Base-by-base conservation (phyloP, 1,140 invertebrate genomes). In the Rhopalosiphum maidis region DNA sequence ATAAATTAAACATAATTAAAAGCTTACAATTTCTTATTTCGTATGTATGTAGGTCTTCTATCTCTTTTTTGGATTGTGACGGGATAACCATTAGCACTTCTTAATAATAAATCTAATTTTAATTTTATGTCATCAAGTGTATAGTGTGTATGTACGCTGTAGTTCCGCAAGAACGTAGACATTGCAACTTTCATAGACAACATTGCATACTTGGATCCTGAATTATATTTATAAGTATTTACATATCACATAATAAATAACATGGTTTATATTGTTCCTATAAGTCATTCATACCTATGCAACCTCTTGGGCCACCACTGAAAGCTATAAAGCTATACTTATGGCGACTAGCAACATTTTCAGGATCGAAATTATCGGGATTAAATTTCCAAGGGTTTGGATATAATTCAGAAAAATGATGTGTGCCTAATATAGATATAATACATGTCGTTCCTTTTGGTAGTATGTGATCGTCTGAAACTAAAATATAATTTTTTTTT, bases 331-430 rank as follows among this genome's bases (percentile, higher is more conserved):
- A 96, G 25, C 95, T 91, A 46, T 93, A 95, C 41, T 86, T 95
- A 90, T 94, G 94, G 93, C 95, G 94, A 90, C 95, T 94, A 18
- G 94, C 91, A 15, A 94, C 93, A 77, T 96, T 95, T 94, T 96
- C 96, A 2, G 95, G 95, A 25, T 95, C 93, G 94, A 97, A 96
- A 93, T 96, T 94, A 11, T 96, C 96, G 0, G 96, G 96, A 94
- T 96, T 95, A 94, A 96, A 97, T 9, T 90, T 94, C 37, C 96
- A 95, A 18, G 96, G 96, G 93, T 96, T 95, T 41, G 96, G 95
- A 94, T 95, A 97, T 89, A 95, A 94, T 68, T 95, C 94, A 18
- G 95, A 95, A 94, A 96, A 95, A 51, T 95, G 94, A 94, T 96
- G 96, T 22, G 96, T 90, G 3, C 37, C 68, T 94, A 96, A 97